These are phyloP conservation scores for Molossus molossus DNA, from an alignment of 2,797 vertebrate genomes.

Conservation along the genomic window DNA sequence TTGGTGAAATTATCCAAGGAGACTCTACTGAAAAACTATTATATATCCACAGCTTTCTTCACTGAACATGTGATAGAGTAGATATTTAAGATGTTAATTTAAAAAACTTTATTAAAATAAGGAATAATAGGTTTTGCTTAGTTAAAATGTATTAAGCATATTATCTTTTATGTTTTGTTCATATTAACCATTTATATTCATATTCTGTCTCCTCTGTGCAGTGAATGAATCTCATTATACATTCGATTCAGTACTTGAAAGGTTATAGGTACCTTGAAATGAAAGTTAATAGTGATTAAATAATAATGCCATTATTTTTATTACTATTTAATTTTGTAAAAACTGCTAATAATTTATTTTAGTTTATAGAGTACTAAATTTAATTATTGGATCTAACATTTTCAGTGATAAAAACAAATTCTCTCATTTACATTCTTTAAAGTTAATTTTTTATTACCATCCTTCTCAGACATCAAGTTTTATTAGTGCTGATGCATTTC, in stretches of 20 bases:
- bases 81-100: background rate
- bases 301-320: conserved; percentile 38
- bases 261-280: background rate
- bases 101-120: background rate
- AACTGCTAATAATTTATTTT: conserved; percentile 6
- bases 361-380: conserved; percentile 10
- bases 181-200: conserved; percentile 54
- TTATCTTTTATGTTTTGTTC: background rate
- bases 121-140: conserved; percentile 3
- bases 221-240: background rate
- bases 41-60: background rate
- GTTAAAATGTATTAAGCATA: background rate
- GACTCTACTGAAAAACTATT: conserved; percentile 10
- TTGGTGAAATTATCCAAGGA: conserved; percentile 57
- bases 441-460: conserved; percentile 54
- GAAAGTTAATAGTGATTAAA: conserved; percentile 23
- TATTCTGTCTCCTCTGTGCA: background rate
- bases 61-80: background rate
- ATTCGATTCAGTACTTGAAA: conserved; percentile 35
- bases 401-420: conserved; percentile 39
- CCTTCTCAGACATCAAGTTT: conserved; percentile 12
- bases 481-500: conserved; percentile 31
- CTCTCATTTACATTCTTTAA: conserved; percentile 1
- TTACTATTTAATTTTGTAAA: conserved; percentile 31
- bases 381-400: conserved; percentile 22